Evolutionary conservation across 2,113 vertebrate species (phyloP), one percentile per base, ranked within the genome.

Genomic region (Nerophis lumbriciformis): DNA sequence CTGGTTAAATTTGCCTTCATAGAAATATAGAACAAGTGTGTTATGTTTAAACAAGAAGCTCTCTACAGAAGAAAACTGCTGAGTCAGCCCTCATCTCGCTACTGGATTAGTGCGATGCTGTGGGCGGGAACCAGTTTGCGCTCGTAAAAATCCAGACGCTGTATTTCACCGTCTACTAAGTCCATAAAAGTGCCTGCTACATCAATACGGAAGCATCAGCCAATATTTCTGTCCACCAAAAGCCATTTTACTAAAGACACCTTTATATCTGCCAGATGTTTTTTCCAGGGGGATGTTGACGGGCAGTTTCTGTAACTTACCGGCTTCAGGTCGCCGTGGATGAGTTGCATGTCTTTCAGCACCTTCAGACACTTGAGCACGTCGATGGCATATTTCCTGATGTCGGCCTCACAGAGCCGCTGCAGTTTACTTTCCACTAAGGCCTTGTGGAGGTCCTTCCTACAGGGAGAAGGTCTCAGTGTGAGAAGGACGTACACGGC

Each of bases 291-390:
- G 14, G 10, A 8, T 19, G 3, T 11, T 5, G 6, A 10, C 10
- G 39, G 39, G 2, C 39, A 42, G 39, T 44, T 6, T 57, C 28
- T 28, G 28, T 10, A 10, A 10, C 53, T 39, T 62, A 68, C 66
- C 14, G 47, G 47, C 49, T 62, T 62, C 4, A 51, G 9, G 48
- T 69, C 60, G 8, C 53, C 39, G 4, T 63, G 67, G 60, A 63
- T 48, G 48, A 69, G 55, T 28, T 35, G 44, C 15, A 44, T 49
- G 1, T 48, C 51, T 63, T 28, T 63, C 10, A 59, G 54, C 38
- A 63, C 39, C 8, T 62, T n/a, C 13, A 63, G 48, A 63, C 67
- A 58, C 39, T 57, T 52, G 8, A 69, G 39, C 15, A 69, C 16
- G 8, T 69, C 67, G 5, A 28, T 28, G n/a, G 60, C 16, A 15